Evolutionary conservation across 2,113 vertebrate genomes (phyloP), one percentile per base, ranked within the genome.

Genomic region (Ptilonorhynchus violaceus): DNA sequence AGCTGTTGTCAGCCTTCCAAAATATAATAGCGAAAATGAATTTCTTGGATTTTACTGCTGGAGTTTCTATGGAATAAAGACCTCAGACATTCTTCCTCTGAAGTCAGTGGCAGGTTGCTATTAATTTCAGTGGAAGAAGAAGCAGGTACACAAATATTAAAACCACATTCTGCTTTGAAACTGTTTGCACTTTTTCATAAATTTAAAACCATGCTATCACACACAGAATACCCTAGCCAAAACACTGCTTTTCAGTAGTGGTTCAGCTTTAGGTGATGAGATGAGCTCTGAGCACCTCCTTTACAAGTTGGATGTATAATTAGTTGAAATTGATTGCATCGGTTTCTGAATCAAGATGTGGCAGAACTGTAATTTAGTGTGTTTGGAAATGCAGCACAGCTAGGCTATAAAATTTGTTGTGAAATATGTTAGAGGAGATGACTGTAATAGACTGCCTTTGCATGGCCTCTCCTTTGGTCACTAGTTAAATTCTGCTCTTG

Each of bases 1-100:
- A 94, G 88, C 76, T 96, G 82, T 68, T 96, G 85, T 94, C 79
- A 95, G 47, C 59, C 73, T 92, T 96, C 86, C 92, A 95, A 92
- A 88, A 80, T 84, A 69, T 33, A 93, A 92, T 75, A 93, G 76
- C 73, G 91, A 46, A 88, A 93, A 83, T 78, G 13, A 86, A 92
- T 95, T 90, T 74, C 68, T 93, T 93, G 21, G 37, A 44, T 88
- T 86, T 91, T 83, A 70, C 39, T 95, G 59, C 47, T 93, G 24
- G 30, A 76, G 30, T 59, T 83, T 69, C 63, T 85, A 3, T 24
- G 31, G 63, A 90, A 59, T 77, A 39, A 83, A 92, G 75, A 85
- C 50, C 55, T 88, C 1, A 3, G 56, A 41, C 4, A 1, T 66
- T 91, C 75, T 77, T 93, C n/a, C 0, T 0, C 77, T 64, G 41